Evolutionary conservation across 1,140 invertebrate genomes (phyloP).

Genomic region (Penaeus vannamei): DNA sequence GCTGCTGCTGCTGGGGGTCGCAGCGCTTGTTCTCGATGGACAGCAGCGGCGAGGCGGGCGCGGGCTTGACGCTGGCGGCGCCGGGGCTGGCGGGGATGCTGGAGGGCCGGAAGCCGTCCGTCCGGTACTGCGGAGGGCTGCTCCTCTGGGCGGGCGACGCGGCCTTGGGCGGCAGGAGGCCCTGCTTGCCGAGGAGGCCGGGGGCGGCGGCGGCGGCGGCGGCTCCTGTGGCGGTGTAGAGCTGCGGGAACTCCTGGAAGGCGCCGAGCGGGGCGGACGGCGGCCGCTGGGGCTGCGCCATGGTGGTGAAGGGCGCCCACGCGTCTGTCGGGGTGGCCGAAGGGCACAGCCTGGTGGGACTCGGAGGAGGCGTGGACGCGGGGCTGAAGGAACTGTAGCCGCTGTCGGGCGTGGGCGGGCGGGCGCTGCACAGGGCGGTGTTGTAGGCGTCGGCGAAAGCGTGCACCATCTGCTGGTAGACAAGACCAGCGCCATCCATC

Average conservation of each 20-base stretch:
- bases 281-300: constrained; percentile 42
- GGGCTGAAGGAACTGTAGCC: constrained; percentile 52
- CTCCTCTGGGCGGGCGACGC: neutral
- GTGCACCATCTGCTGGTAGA: constrained; percentile 57
- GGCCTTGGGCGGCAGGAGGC: constrained; percentile 14
- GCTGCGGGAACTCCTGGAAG: constrained; percentile 22
- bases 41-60: neutral
- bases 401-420: constrained; percentile 52
- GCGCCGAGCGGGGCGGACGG: neutral
- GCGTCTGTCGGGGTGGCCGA: constrained; percentile 12
- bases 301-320: constrained; percentile 44
- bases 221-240: constrained; percentile 26
- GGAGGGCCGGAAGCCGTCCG: neutral
- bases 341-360: constrained; percentile 45
- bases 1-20: neutral
- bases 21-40: constrained; percentile 51
- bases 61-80: neutral
- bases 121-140: too few species aligned
- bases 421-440: constrained; percentile 46
- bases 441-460: constrained; percentile 54
- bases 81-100: neutral
- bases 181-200: too few species aligned
- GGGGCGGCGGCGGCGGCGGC: neutral
- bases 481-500: constrained; percentile 44
- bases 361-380: constrained; percentile 42